Conservation (phyloP, 2,113 vertebrate species). For the Oncorhynchus nerka region DNA sequence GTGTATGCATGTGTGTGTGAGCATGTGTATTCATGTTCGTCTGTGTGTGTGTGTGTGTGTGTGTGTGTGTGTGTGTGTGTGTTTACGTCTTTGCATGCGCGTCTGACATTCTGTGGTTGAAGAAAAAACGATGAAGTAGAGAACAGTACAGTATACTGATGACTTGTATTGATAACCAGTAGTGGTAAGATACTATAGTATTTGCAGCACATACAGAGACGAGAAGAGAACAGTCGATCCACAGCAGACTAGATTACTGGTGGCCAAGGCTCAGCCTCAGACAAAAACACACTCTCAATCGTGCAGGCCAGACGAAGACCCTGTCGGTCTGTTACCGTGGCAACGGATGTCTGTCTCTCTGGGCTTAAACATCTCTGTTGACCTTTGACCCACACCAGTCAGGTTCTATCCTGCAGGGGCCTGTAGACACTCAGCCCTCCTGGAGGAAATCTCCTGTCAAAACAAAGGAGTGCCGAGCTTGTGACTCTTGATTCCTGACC, state of each 20-base stretch:
- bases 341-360: constrained; percentile 31
- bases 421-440: constrained; percentile 35
- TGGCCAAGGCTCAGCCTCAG: too few relatives aligned
- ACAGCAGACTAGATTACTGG: too few relatives aligned
- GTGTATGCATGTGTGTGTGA: not conserved
- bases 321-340: constrained; percentile 34
- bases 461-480: constrained; percentile 57
- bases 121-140: constrained; percentile 14
- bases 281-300: too few relatives aligned
- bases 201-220: too few relatives aligned
- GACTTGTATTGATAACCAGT: too few relatives aligned
- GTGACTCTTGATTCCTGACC: constrained; percentile 25
- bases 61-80: constrained; percentile 10
- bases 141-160: too few relatives aligned
- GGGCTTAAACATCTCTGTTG: constrained; percentile 53
- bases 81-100: constrained; percentile 12
- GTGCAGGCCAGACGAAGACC: too few relatives aligned
- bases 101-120: constrained; percentile 23
- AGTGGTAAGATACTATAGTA: too few relatives aligned
- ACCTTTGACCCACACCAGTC: constrained; percentile 43
- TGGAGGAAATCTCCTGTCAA: constrained; percentile 60
- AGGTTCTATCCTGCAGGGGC: constrained; percentile 19
- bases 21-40: not conserved
- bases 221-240: too few relatives aligned
- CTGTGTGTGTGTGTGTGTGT: constrained; percentile 11